Evolutionary conservation across 2,888 invertebrate species (phyloP).

Genomic region (Drosophila mayaguana): DNA sequence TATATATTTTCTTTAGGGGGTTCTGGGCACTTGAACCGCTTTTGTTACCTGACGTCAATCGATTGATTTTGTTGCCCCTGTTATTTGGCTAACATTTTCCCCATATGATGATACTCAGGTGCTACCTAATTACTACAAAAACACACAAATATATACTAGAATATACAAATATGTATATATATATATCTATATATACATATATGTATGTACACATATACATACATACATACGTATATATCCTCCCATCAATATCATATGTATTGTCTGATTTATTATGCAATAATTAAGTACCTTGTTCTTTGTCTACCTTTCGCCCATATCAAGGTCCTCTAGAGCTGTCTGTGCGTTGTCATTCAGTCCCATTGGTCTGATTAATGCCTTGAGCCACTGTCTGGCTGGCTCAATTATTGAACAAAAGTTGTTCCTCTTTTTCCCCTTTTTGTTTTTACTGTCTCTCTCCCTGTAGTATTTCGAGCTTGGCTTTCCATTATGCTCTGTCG

Average conservation of each 20-base stretch:
- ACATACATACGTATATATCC: constrained; percentile 8
- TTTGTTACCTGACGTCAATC: constrained; percentile 76
- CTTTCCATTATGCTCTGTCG: constrained; percentile 16
- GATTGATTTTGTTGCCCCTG: constrained; percentile 59
- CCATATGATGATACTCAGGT: constrained; percentile 10
- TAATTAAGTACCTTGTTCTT: constrained; percentile 57
- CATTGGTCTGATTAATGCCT: constrained; percentile 30
- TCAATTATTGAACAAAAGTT: constrained; percentile 33
- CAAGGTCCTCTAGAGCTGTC: constrained; percentile 32
- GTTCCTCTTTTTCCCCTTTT: not conserved
- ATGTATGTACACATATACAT: too few species aligned
- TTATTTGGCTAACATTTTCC: constrained; percentile 17
- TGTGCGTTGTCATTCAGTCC: constrained; percentile 18
- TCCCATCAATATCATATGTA: constrained; percentile 53
- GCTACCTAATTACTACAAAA: constrained; percentile 50
- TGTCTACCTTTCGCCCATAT: constrained; percentile 26
- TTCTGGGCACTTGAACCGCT: constrained; percentile 43
- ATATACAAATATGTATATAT: too few species aligned
- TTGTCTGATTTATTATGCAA: constrained; percentile 67
- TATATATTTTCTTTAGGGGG: constrained; percentile 1
- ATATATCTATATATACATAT: not conserved
- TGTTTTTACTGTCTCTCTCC: not conserved
- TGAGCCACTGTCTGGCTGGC: constrained; percentile 21
- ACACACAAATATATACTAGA: not conserved
- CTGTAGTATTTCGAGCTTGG: constrained; percentile 9